phyloP scores from a whole-genome alignment of 2,888 invertebrate species.

The Ptychoptera contaminata region DNA sequence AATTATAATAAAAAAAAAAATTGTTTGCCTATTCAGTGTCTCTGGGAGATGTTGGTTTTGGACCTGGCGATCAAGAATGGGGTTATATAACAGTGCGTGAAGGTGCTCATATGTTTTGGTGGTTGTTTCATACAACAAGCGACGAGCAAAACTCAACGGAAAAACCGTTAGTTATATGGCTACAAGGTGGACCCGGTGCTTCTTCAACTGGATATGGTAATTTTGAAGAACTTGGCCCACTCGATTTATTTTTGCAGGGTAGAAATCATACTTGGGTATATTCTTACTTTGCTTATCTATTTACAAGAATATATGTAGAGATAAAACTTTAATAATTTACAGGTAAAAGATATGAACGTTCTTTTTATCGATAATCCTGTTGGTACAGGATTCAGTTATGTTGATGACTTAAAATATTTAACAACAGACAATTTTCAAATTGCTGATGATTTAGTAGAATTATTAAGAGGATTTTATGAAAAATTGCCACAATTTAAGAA shows the following conservation, averaged over 20 bases:
- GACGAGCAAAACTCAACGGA: slow-evolving; percentile 41
- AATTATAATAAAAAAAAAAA: no score
- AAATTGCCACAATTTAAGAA: slow-evolving; percentile 50
- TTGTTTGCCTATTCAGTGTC: no score
- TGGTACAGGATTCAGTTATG: slow-evolving; percentile 75
- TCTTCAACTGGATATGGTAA: slow-evolving; percentile 76
- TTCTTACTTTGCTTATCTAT: no score
- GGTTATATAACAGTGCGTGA: slow-evolving; percentile 55
- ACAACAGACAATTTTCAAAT: slow-evolving; percentile 45
- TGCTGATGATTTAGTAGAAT: slow-evolving; percentile 57
- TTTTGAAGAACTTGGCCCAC: slow-evolving; percentile 68
- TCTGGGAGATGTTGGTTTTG: slow-evolving; percentile 29
- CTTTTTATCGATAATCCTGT: slow-evolving; percentile 85
- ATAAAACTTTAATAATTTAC: no score
- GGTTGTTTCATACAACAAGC: slow-evolving; percentile 64
- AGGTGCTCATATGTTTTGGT: slow-evolving; percentile 73
- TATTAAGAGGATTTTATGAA: slow-evolving; percentile 53
- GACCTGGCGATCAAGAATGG: slow-evolving; percentile 53
- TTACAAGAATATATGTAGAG: no score
- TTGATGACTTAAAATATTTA: slow-evolving; percentile 35
- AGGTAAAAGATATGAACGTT: slow-evolving; percentile 50
- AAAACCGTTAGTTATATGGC: slow-evolving; percentile 69
- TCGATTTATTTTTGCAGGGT: slow-evolving; percentile 47
- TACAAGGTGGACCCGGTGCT: slow-evolving; percentile 75
- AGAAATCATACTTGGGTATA: slow-evolving; percentile 62